Conservation (phyloP, 2,888 invertebrate genomes). For the Diachrysia chrysitis region DNA sequence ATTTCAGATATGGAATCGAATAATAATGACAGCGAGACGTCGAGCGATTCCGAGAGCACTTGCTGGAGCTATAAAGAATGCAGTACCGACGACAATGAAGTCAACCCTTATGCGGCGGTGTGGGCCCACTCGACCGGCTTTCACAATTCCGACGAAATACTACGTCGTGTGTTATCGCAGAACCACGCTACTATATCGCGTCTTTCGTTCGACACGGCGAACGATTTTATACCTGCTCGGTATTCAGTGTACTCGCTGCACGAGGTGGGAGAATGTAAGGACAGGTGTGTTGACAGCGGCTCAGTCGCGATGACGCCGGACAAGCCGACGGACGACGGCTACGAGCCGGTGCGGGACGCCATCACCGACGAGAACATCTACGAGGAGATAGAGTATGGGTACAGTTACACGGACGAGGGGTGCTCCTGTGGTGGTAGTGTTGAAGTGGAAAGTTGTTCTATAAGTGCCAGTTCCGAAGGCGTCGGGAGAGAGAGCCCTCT, state of each 20-base stretch:
- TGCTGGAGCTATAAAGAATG: slow-evolving; percentile 87
- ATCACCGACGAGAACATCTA: slow-evolving; percentile 85
- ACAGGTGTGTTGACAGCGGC: slow-evolving; percentile 76
- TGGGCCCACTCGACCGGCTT: slow-evolving; percentile 86
- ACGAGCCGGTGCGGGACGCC: slow-evolving; percentile 85
- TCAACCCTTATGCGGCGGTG: slow-evolving; percentile 79
- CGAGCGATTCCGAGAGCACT: slow-evolving; percentile 83
- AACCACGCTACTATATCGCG: slow-evolving; percentile 80
- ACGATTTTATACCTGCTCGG: slow-evolving; percentile 76
- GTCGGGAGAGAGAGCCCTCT: slow-evolving; percentile 83
- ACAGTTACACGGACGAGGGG: slow-evolving; percentile 83
- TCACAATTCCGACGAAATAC: slow-evolving; percentile 82
- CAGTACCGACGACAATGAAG: slow-evolving; percentile 72
- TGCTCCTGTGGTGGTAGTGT: slow-evolving; percentile 85
- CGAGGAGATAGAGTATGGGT: slow-evolving; percentile 84
- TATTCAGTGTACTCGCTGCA: slow-evolving; percentile 81
- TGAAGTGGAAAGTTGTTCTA: slow-evolving; percentile 84
- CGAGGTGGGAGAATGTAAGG: slow-evolving; percentile 80
- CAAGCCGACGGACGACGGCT: slow-evolving; percentile 83
- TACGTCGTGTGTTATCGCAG: slow-evolving; percentile 76
- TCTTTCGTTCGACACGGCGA: slow-evolving; percentile 81
- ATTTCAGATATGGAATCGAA: slow-evolving; percentile 56
- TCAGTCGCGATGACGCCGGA: slow-evolving; percentile 85
- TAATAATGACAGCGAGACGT: slow-evolving; percentile 68
- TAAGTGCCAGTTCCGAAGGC: slow-evolving; percentile 84